phyloP scores from a whole-genome alignment of 1,140 invertebrate species.

The Caerostris extrusa region DNA sequence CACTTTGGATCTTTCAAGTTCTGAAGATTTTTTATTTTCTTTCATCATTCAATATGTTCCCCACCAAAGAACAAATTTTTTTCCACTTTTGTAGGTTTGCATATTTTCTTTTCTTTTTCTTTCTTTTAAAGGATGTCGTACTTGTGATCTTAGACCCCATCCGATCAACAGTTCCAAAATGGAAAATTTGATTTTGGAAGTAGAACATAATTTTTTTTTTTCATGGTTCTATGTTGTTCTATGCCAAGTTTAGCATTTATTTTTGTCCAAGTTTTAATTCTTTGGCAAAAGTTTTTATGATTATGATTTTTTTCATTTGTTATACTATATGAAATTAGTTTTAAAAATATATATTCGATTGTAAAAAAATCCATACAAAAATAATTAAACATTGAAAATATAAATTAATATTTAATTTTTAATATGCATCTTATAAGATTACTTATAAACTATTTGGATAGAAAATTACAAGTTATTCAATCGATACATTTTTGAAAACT shows the following conservation, averaged over 20 bases:
- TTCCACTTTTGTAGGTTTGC: not conserved
- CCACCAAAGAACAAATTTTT: not conserved
- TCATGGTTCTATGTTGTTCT: not conserved
- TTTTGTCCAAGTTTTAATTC: not conserved
- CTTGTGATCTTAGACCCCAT: not conserved
- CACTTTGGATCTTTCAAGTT: conserved; percentile 22
- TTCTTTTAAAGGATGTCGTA: not conserved
- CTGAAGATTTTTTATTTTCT: not conserved
- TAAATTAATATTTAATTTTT: too few species aligned
- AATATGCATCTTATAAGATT: too few species aligned
- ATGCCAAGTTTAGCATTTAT: not conserved
- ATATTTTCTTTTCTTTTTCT: not conserved
- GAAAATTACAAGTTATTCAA: too few species aligned
- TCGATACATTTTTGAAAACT: too few species aligned
- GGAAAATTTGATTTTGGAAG: not conserved
- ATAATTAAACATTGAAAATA: too few species aligned
- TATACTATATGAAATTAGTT: too few species aligned
- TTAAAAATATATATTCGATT: too few species aligned
- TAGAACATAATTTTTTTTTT: not conserved
- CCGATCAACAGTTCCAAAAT: not conserved
- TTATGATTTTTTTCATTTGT: too few species aligned
- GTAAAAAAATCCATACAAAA: too few species aligned
- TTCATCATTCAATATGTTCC: conserved; percentile 41
- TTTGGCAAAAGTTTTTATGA: not conserved
- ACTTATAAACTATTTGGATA: too few species aligned